Evolutionary conservation across 2,888 invertebrate genomes (phyloP).

Genomic region (Spodoptera littoralis): DNA sequence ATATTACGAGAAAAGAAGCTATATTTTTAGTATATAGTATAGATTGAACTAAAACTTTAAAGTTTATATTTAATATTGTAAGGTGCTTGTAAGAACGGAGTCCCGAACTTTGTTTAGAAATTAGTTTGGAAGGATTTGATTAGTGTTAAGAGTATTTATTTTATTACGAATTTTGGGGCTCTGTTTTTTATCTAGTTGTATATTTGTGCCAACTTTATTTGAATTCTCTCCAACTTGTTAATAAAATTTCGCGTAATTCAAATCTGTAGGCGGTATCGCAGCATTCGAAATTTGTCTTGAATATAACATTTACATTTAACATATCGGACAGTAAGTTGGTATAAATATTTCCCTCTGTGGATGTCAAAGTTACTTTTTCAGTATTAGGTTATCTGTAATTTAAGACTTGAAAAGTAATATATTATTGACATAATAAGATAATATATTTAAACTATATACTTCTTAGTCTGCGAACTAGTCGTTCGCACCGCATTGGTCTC

Average conservation of each 20-base stretch:
- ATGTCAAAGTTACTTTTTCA: constrained; percentile 82
- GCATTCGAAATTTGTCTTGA: constrained; percentile 34
- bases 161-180: constrained; percentile 71
- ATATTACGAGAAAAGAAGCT: constrained; percentile 78
- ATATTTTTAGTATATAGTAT: constrained; percentile 77
- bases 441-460: constrained; percentile 61
- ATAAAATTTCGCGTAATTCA: constrained; percentile 37
- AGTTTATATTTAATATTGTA: constrained; percentile 69
- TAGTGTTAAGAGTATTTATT: constrained; percentile 82
- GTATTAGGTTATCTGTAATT: constrained; percentile 82
- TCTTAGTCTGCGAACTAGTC: constrained; percentile 60
- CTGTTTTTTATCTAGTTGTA: constrained; percentile 70
- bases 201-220: constrained; percentile 83
- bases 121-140: constrained; percentile 82
- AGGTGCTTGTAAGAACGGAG: constrained; percentile 81
- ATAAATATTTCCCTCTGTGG: constrained; percentile 67
- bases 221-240: constrained; percentile 44
- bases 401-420: constrained; percentile 83
- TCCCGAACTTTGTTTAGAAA: constrained; percentile 72
- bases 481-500: constrained; percentile 72
- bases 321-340: constrained; percentile 80
- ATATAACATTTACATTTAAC: constrained; percentile 59
- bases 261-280: constrained; percentile 32
- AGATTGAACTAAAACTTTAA: constrained; percentile 68
- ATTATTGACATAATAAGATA: constrained; percentile 66